These are phyloP conservation scores for Smittia sp. DNA, from an alignment of 2,888 invertebrate species.

Conservation along the genomic window DNA sequence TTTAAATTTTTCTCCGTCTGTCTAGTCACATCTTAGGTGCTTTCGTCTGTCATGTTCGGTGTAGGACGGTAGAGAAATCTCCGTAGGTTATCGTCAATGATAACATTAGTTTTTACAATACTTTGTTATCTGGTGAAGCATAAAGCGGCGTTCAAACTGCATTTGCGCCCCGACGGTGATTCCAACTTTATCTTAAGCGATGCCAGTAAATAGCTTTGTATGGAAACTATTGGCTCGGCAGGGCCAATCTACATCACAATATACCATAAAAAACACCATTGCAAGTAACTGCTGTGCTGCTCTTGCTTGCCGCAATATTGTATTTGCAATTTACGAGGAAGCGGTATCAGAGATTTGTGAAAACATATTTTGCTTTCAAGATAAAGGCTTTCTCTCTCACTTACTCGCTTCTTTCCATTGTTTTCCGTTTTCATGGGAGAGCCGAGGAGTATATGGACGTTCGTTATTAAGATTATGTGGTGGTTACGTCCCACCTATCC, in stretches of 20 bases:
- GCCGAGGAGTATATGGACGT: neutral
- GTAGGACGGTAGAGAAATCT: no score
- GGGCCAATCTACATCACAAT: conserved; percentile 26
- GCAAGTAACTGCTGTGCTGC: conserved; percentile 22
- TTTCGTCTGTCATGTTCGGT: no score
- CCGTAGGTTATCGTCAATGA: neutral
- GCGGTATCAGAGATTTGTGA: conserved; percentile 29
- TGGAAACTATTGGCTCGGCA: neutral
- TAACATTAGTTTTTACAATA: neutral
- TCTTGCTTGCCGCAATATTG: conserved; percentile 28
- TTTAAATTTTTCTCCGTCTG: no score
- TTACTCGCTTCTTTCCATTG: conserved; percentile 5
- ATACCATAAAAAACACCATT: conserved; percentile 34
- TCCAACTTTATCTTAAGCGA: neutral
- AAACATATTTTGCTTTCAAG: conserved; percentile 28
- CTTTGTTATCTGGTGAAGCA: neutral
- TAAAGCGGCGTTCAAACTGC: neutral
- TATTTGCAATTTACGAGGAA: conserved; percentile 40
- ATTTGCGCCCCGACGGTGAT: neutral
- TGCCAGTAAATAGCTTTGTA: conserved; percentile 3
- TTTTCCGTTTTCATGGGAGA: conserved; percentile 6
- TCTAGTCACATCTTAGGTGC: no score
- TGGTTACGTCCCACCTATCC: neutral
- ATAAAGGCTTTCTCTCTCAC: neutral
- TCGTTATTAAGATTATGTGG: neutral